Evolutionary conservation across 2,888 invertebrate species (phyloP), one percentile per base, ranked within the genome.

Genomic region (Mythimna lalbum): DNA sequence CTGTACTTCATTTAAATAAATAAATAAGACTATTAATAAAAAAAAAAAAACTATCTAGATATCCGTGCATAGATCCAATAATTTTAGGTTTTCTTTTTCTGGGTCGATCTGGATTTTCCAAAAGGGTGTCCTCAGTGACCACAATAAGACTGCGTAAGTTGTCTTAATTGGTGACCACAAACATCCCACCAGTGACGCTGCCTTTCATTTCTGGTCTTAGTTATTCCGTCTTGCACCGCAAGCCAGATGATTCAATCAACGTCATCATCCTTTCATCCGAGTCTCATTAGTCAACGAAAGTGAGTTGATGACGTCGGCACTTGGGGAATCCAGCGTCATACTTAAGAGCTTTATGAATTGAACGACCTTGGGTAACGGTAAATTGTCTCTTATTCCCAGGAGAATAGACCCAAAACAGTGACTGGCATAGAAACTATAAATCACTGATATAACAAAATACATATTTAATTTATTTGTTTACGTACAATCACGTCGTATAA

Each of bases 171-270:
- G 4, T 61, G 19, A 67, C 67, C 43, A 19, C 60, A 43, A 73
- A 47, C 50, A 52, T 17, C 27, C 19, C 21, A 57, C n/a, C 12
- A 52, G 43, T 73, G 56, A 68, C 49, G 1, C 6, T 33, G 4
- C 7, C 50, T 43, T 53, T 39, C 36, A 7, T 27, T 19, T 39
- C 23, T 33, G 23, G 39, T 21, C 17, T 21, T 27, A 52, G 52
- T 64, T 19, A 43, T 43, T 33, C 12, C 43, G 12, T 68, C 50
- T 1, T 43, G 19, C 6, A 7, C 52, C 23, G 39, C 6, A 17
- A 57, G 9, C 9, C 3, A 36, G 53, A 53, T 75, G 69, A 74
- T 33, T 68, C 19, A 74, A 59, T 9, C 17, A 12, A 43, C 23
- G 75, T 59, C 47, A 61, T 31, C 21, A 21, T n/a, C 47, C n/a